These are phyloP conservation scores for Heteromyza rotundicornis DNA, from an alignment of 2,888 invertebrate genomes.

Conservation along the genomic window DNA sequence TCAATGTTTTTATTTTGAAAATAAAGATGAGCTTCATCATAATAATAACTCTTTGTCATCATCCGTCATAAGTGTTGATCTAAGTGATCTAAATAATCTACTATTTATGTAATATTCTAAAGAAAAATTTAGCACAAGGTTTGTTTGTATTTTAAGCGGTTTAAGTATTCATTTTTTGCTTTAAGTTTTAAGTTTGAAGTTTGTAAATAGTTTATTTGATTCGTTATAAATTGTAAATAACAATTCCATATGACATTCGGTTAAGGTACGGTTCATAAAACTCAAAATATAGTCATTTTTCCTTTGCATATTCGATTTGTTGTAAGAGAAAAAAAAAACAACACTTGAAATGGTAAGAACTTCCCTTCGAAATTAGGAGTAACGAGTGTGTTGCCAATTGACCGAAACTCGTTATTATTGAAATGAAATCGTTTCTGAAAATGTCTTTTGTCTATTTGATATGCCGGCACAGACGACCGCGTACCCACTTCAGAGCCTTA, in stretches of 20 bases:
- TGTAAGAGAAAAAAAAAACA: no score
- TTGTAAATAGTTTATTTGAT: slow-evolving; percentile 12
- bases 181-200: background rate
- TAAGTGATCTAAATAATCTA: slow-evolving; percentile 23
- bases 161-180: no score
- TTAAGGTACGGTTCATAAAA: background rate
- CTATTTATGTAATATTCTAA: slow-evolving; percentile 35
- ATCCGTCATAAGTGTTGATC: slow-evolving; percentile 25
- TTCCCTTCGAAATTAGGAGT: no score
- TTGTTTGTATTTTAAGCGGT: slow-evolving; percentile 22
- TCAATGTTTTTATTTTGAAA: slow-evolving; percentile 16
- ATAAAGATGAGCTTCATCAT: background rate
- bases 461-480: slow-evolving; percentile 61
- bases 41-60: no score
- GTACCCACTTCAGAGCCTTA: slow-evolving; percentile 62
- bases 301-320: background rate
- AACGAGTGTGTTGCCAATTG: no score
- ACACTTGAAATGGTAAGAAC: no score
- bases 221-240: slow-evolving; percentile 17
- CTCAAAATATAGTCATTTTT: no score
- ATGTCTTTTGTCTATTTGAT: no score
- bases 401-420: background rate
- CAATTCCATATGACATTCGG: slow-evolving; percentile 17
- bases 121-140: slow-evolving; percentile 48
- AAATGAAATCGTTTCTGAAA: background rate